Percentiles rank a stretch among this genome's conserved stretches.
Conservation (phyloP, 2,888 invertebrate genomes). For the Erebia ligea region DNA sequence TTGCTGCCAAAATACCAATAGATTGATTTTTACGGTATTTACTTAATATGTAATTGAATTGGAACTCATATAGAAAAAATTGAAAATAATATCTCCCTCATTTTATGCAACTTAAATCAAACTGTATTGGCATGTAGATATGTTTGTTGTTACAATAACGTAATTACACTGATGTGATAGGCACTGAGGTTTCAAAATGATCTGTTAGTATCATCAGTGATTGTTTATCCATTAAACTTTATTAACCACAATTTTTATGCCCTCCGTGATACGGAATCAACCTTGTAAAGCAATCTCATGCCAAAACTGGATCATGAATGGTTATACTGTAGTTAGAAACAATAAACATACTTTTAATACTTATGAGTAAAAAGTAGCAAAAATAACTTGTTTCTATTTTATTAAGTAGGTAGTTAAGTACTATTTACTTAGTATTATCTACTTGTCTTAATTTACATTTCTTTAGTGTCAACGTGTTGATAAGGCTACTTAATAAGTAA, state of each 20-base stretch:
- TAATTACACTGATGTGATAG: too few species aligned
- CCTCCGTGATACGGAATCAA: not conserved
- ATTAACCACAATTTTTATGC: slow-evolving; percentile 7
- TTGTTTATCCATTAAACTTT: not conserved
- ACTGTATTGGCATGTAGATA: too few species aligned
- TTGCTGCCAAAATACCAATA: slow-evolving; percentile 31
- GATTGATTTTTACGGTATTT: too few species aligned
- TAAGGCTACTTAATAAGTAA: too few species aligned
- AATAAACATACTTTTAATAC: not conserved
- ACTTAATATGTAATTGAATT: too few species aligned
- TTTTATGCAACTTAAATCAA: too few species aligned
- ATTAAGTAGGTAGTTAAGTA: not conserved
- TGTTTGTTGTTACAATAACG: too few species aligned
- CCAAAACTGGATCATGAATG: slow-evolving; percentile 11
- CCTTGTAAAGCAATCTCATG: slow-evolving; percentile 16
- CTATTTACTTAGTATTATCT: too few species aligned
- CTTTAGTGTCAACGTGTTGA: not conserved
- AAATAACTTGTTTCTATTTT: not conserved
- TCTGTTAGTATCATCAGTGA: not conserved
- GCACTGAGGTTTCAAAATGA: not conserved
- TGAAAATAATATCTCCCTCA: too few species aligned
- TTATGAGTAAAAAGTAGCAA: not conserved
- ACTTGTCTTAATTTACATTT: not conserved
- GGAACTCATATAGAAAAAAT: too few species aligned
- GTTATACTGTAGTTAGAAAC: not conserved